Conservation (phyloP, 2,797 vertebrate genomes). For the Coreius guichenoti region DNA sequence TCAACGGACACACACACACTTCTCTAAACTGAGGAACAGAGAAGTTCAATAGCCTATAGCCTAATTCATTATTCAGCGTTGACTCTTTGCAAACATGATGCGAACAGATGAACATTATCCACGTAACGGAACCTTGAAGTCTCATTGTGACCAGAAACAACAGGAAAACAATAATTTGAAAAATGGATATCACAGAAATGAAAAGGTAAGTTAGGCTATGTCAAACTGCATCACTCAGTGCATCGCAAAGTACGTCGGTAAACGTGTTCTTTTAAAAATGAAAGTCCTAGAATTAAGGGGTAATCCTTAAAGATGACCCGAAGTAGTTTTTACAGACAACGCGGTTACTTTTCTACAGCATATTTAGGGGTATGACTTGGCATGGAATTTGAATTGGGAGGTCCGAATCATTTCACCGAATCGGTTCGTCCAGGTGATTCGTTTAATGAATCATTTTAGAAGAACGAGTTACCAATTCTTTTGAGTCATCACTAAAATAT, state of each 20-base stretch:
- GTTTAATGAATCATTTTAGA: background rate
- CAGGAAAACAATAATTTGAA: constrained; percentile 51
- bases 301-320: background rate
- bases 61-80: background rate
- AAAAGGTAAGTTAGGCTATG: constrained; percentile 63
- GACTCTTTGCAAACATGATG: constrained; percentile 65
- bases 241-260: background rate
- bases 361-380: background rate
- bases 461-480: background rate
- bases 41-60: background rate
- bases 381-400: background rate
- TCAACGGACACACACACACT: constrained; percentile 8
- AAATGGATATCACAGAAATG: constrained; percentile 59
- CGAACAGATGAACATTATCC: constrained; percentile 44
- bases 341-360: background rate
- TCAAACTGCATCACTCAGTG: background rate
- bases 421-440: background rate
- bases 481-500: background rate
- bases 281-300: background rate
- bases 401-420: background rate
- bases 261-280: background rate
- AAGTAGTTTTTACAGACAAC: background rate
- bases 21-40: constrained; percentile 20
- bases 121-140: constrained; percentile 57
- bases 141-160: constrained; percentile 53